These are phyloP conservation scores for Hirudo medicinalis DNA, from an alignment of 1,140 invertebrate species.

Conservation along the genomic window DNA sequence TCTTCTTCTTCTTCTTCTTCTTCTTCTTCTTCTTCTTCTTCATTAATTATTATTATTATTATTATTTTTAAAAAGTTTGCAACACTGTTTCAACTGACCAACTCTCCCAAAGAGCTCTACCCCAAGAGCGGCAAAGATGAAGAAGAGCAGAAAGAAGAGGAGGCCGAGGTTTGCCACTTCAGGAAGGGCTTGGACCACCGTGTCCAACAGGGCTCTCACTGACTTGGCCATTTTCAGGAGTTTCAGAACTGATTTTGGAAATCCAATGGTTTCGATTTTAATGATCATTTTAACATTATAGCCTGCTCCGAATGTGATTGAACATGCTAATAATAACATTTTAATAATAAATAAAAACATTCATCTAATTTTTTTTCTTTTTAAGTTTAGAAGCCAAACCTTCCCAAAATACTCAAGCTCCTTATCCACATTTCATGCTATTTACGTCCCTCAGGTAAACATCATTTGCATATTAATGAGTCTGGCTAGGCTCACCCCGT, in stretches of 20 bases:
- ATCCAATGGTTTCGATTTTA: too few relatives aligned
- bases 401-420: too few relatives aligned
- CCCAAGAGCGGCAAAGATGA: constrained; percentile 96
- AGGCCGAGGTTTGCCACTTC: constrained; percentile 97
- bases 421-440: background rate
- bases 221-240: constrained; percentile 99
- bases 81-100: constrained; percentile 53
- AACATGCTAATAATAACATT: too few relatives aligned
- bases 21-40: too few relatives aligned
- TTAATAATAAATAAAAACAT: too few relatives aligned
- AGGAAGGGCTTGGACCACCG: constrained; percentile 96
- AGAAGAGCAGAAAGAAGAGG: constrained; percentile 95
- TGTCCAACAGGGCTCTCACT: constrained; percentile 88
- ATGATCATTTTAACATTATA: background rate
- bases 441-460: background rate
- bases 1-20: too few relatives aligned
- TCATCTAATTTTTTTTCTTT: too few relatives aligned
- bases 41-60: too few relatives aligned
- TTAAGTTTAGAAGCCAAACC: too few relatives aligned
- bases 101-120: constrained; percentile 94
- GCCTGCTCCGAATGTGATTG: too few relatives aligned
- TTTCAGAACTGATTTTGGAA: constrained; percentile 62
- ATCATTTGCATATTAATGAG: too few relatives aligned
- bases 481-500: constrained; percentile 47
- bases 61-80: too few relatives aligned